Base-by-base conservation (phyloP, 1,140 invertebrate species). In the Macrosteles quadrilineatus region DNA sequence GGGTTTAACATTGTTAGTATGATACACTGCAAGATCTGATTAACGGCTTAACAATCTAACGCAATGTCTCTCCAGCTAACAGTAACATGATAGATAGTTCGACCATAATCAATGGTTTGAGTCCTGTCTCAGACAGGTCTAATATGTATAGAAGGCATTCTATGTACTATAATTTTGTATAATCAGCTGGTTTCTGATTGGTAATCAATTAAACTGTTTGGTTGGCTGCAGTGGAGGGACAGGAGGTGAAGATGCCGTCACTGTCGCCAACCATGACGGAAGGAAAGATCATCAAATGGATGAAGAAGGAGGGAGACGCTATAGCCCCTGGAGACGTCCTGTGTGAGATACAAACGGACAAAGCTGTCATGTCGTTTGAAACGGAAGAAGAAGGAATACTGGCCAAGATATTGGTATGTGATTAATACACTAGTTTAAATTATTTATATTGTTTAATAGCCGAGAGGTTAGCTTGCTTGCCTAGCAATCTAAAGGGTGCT, bases 291-390 rank as follows among this genome's bases (percentile, higher is more conserved):
- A 87, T 98, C 32, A 95, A 90, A 75, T 99, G 98, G 98, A 93
- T 95, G 74, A 99, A 99, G 81, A 97, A 98, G 79, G 97, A 98
- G 84, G 98, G 91, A 77, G 88, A 92, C 69, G 84, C 87, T 82
- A 83, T 87, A 64, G 88, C 85, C 75, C 89, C 91, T 76, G 90
- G 93, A 75, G 98, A 99, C 79, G 81, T 99, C 2, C 82, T 99
- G 31, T 97, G 96, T 74, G 98, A 99, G 85, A 99, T 99, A 80
- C 97, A 99, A 85, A 99, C 98, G 4, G 98, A 99, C 78, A 99
- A 99, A 83, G 98, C 98, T 0, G 99, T 97, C 0, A 99, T 99
- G 97, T 97, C 95, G 1, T 98, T 99, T 82, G 98, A 99, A 83
- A 98, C 97, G 11, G 95, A 96, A 0, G 97, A 99, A 79, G 97